Percentiles rank a stretch among this genome's conserved stretches.
phyloP scores from a whole-genome alignment of 1,140 invertebrate species.

The Fopius arisanus region DNA sequence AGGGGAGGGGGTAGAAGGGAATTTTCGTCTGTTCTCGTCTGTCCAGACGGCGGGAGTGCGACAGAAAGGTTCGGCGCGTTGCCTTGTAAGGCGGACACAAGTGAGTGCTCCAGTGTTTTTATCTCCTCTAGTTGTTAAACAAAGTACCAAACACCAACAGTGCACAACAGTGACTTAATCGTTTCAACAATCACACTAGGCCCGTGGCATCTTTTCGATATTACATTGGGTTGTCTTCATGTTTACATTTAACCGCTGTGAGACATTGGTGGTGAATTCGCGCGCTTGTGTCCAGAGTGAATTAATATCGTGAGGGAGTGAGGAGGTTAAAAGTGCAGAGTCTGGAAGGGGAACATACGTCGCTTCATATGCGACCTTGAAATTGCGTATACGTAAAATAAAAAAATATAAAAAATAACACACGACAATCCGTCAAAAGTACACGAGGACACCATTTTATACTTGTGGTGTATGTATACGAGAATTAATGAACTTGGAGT shows the following conservation, averaged over 20 bases:
- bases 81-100: slow-evolving; percentile 48
- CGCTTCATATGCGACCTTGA: slow-evolving; percentile 37
- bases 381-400: slow-evolving; percentile 41
- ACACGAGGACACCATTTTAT: slow-evolving; percentile 34
- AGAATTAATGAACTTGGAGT: slow-evolving; percentile 6
- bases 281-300: slow-evolving; percentile 16
- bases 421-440: slow-evolving; percentile 37
- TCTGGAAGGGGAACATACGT: slow-evolving; percentile 37
- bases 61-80: slow-evolving; percentile 53
- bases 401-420: slow-evolving; percentile 13
- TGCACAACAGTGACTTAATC: not conserved
- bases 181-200: no score
- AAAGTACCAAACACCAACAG: slow-evolving; percentile 18
- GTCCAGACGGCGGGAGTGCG: slow-evolving; percentile 43
- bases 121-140: slow-evolving; percentile 43
- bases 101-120: slow-evolving; percentile 40
- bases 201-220: not conserved
- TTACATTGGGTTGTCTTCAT: no score
- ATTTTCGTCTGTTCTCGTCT: not conserved
- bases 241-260: not conserved
- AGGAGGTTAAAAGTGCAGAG: slow-evolving; percentile 16
- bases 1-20: no score
- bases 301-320: slow-evolving; percentile 2
- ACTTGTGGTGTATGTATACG: slow-evolving; percentile 24
- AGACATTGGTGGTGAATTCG: not conserved